phyloP scores from a whole-genome alignment of 2,113 vertebrate genomes.

The Melospiza melodia region DNA sequence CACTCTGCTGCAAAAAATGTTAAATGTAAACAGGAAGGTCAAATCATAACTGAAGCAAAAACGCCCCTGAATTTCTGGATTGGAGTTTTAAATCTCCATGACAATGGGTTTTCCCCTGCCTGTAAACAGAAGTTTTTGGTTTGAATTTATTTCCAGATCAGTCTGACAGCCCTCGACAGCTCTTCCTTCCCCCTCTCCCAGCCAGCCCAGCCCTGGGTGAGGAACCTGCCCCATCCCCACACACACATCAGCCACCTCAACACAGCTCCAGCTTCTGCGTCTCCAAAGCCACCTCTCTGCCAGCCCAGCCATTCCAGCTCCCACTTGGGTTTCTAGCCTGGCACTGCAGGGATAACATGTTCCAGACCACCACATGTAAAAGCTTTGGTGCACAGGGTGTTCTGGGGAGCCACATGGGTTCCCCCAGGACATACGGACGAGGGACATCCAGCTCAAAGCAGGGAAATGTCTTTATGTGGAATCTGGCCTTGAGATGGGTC shows the following conservation, averaged over 20 bases:
- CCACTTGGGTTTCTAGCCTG: neutral
- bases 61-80: neutral
- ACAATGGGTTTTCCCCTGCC: neutral
- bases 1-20: neutral
- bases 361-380: neutral
- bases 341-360: neutral
- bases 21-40: slow-evolving; percentile 60
- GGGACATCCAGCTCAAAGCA: neutral
- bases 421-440: neutral
- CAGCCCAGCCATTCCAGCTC: neutral
- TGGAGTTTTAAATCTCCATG: neutral
- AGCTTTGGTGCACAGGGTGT: neutral
- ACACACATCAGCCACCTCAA: neutral
- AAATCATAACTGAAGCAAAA: slow-evolving; percentile 4
- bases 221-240: neutral
- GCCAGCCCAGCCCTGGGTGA: neutral
- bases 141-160: neutral
- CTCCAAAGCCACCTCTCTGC: neutral
- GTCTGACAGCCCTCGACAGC: neutral
- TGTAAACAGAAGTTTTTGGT: neutral
- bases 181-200: neutral
- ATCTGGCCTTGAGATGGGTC: neutral
- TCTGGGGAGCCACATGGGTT: neutral
- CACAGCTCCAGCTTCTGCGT: neutral
- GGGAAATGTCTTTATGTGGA: neutral